Conservation (phyloP, 2,888 invertebrate genomes). For the Osmoderma eremita region DNA sequence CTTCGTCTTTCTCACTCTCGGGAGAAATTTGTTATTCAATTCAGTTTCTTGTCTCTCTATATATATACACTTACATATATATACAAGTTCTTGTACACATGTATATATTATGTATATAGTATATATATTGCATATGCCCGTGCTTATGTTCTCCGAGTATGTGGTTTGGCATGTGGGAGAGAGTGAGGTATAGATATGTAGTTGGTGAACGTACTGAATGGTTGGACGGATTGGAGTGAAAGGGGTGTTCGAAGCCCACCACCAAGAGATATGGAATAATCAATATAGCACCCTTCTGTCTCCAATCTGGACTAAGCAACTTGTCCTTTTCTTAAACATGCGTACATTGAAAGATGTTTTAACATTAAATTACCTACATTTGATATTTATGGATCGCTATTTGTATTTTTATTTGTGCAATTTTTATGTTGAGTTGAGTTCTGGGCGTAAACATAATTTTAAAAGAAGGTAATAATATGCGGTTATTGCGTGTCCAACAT, state of each 20-base stretch:
- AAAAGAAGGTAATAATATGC: too few relatives aligned
- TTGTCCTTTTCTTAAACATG: constrained; percentile 37
- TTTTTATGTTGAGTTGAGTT: too few relatives aligned
- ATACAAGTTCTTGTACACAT: constrained; percentile 4
- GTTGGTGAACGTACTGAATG: constrained; percentile 27
- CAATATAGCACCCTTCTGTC: constrained; percentile 59
- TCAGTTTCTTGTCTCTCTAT: constrained; percentile 32
- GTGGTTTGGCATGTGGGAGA: constrained; percentile 14
- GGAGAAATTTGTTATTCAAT: constrained; percentile 34
- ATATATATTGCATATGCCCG: constrained; percentile 12
- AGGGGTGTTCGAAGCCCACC: constrained; percentile 47
- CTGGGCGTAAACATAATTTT: too few relatives aligned
- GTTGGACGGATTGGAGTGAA: constrained; percentile 39
- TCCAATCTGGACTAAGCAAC: constrained; percentile 44
- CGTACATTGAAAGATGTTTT: background rate
- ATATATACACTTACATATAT: constrained; percentile 9
- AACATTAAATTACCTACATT: background rate
- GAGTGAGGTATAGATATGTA: constrained; percentile 18
- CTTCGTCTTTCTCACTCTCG: constrained; percentile 20
- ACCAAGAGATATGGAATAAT: constrained; percentile 59
- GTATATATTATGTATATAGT: background rate
- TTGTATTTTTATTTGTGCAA: too few relatives aligned
- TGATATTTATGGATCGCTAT: too few relatives aligned
- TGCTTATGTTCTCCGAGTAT: constrained; percentile 21
- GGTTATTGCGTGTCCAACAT: too few relatives aligned